These are phyloP conservation scores for Dinoponera quadriceps DNA, from an alignment of 1,140 invertebrate species.

Conservation along the genomic window DNA sequence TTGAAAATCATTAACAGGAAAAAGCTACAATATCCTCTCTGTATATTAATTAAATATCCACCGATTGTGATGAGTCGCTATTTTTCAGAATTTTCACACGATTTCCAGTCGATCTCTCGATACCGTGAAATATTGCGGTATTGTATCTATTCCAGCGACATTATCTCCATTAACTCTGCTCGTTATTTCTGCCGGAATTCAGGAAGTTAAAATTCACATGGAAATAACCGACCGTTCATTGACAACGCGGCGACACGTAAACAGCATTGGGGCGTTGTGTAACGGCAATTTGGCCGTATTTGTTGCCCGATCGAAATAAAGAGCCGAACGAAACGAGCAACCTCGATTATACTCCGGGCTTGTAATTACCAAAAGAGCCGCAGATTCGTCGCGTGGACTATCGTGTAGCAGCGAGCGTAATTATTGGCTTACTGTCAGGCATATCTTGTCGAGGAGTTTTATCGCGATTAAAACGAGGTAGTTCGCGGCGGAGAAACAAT, in stretches of 20 bases:
- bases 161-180: constrained; percentile 36
- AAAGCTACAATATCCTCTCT: no score
- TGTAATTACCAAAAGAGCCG: constrained; percentile 65
- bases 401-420: constrained; percentile 51
- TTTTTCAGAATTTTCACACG: constrained; percentile 20
- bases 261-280: constrained; percentile 35
- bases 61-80: not conserved
- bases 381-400: constrained; percentile 52
- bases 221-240: constrained; percentile 46
- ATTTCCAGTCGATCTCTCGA: not conserved
- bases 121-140: not conserved
- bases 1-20: no score
- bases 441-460: constrained; percentile 62
- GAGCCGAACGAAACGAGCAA: constrained; percentile 54
- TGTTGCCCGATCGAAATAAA: constrained; percentile 59
- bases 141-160: constrained; percentile 12
- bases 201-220: constrained; percentile 22
- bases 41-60: not conserved
- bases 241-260: constrained; percentile 44
- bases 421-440: constrained; percentile 69
- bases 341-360: constrained; percentile 60
- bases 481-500: constrained; percentile 35
- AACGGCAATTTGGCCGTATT: constrained; percentile 50
- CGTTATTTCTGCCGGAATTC: not conserved
- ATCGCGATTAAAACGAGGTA: constrained; percentile 66